Percentiles rank a stretch among this genome's conserved stretches.
phyloP scores from a whole-genome alignment of 2,888 invertebrate genomes.

The Neria commutata region DNA sequence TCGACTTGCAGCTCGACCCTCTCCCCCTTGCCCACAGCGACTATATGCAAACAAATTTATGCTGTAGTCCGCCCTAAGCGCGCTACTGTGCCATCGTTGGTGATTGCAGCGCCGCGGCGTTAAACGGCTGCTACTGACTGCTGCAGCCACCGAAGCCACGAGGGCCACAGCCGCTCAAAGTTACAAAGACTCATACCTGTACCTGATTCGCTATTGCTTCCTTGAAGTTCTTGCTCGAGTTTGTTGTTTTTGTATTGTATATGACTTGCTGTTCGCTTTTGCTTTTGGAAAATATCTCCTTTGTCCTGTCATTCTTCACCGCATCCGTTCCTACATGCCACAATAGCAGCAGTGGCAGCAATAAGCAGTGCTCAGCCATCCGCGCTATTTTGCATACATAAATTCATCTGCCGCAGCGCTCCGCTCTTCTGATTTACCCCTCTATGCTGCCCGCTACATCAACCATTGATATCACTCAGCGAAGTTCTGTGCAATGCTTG shows the following conservation, averaged over 20 bases:
- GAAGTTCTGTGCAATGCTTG: background rate
- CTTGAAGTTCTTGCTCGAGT: background rate
- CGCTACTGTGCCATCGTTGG: slow-evolving; percentile 21
- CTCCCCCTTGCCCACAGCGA: slow-evolving; percentile 2
- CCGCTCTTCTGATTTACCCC: background rate
- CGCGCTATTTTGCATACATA: slow-evolving; percentile 59
- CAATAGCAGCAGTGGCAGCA: too few relatives aligned
- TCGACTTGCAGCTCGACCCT: slow-evolving; percentile 17
- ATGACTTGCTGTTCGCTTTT: slow-evolving; percentile 35
- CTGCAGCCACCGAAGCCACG: background rate
- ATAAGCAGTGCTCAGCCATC: slow-evolving; percentile 25
- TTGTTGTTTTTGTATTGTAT: slow-evolving; percentile 9
- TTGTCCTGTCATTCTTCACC: slow-evolving; percentile 56
- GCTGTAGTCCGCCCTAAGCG: slow-evolving; percentile 18
- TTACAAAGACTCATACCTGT: too few relatives aligned
- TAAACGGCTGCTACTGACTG: background rate
- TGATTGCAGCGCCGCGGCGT: background rate
- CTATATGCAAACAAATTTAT: slow-evolving; percentile 19
- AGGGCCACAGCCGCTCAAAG: too few relatives aligned
- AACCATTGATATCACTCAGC: too few relatives aligned
- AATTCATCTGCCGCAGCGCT: slow-evolving; percentile 53
- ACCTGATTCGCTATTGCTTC: too few relatives aligned
- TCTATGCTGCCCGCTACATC: too few relatives aligned
- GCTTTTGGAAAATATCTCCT: slow-evolving; percentile 55
- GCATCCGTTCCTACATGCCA: too few relatives aligned